Evolutionary conservation across 2,888 invertebrate genomes (phyloP).

Genomic region (Heliconius ismenius): DNA sequence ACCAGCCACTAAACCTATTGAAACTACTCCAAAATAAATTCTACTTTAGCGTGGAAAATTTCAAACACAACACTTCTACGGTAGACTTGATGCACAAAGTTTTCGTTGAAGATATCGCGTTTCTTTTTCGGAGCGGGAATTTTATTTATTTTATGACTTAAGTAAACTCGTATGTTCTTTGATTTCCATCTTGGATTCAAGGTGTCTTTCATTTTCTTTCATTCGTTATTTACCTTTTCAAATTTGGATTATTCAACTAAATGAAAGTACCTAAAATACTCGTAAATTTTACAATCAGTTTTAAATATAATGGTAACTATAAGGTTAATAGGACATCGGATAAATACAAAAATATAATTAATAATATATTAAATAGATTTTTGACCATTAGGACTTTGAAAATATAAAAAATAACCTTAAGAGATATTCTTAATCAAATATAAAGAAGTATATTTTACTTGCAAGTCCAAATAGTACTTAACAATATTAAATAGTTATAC

Average conservation of each 20-base stretch:
- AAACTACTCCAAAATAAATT: conserved; percentile 41
- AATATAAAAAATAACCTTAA: neutral
- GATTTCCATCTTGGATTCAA: neutral
- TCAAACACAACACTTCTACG: conserved; percentile 39
- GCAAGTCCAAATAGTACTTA: conserved; percentile 3
- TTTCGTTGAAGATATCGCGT: conserved; percentile 28
- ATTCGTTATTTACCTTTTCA: neutral
- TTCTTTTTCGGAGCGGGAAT: neutral
- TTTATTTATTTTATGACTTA: conserved; percentile 1
- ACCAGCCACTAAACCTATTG: conserved; percentile 44
- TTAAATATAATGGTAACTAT: no score
- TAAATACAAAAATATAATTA: no score
- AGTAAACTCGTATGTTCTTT: neutral
- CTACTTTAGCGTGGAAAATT: conserved; percentile 37
- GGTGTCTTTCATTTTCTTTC: neutral
- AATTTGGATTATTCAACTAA: neutral
- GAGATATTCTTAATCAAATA: neutral
- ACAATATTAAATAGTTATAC: conserved; percentile 18
- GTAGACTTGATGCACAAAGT: conserved; percentile 28
- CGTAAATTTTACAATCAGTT: no score
- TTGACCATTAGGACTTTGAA: neutral
- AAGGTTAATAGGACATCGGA: no score
- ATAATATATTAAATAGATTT: neutral
- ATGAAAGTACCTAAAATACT: no score
- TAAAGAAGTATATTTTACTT: conserved; percentile 1